These are phyloP conservation scores for Antheraea assamensis DNA, from an alignment of 2,888 invertebrate genomes.

Conservation along the genomic window DNA sequence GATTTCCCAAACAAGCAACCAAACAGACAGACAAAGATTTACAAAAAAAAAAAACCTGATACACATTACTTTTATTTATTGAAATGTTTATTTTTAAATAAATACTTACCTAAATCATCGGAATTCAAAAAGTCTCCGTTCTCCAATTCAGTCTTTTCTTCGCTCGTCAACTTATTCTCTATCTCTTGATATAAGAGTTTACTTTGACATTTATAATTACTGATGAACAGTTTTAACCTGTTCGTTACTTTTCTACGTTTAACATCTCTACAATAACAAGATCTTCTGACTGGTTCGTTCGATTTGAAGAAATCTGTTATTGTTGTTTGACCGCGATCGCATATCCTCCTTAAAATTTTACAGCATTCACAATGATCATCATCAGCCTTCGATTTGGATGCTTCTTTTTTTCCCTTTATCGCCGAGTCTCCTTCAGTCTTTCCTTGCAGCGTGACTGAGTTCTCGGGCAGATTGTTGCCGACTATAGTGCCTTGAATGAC, in stretches of 20 bases:
- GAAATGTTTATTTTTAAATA: background rate
- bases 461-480: constrained; percentile 12
- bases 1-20: too few relatives aligned
- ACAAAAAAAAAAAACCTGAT: too few relatives aligned
- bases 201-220: constrained; percentile 45
- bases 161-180: constrained; percentile 34
- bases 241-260: constrained; percentile 56
- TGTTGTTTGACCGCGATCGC: constrained; percentile 47
- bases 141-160: constrained; percentile 21
- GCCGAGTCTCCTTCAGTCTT: background rate
- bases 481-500: constrained; percentile 21
- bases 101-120: constrained; percentile 54
- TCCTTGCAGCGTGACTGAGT: background rate
- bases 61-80: too few relatives aligned
- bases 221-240: constrained; percentile 55
- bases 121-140: constrained; percentile 21
- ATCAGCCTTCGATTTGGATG: background rate
- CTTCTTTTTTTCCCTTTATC: background rate
- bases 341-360: constrained; percentile 50
- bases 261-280: constrained; percentile 54
- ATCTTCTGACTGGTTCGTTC: constrained; percentile 26
- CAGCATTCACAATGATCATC: constrained; percentile 64
- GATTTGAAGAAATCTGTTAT: constrained; percentile 63
- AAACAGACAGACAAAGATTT: too few relatives aligned
- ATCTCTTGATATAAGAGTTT: constrained; percentile 41